Percentiles rank a stretch among this genome's conserved stretches.
phyloP scores from a whole-genome alignment of 2,113 vertebrate species.

The Alectura lathami region DNA sequence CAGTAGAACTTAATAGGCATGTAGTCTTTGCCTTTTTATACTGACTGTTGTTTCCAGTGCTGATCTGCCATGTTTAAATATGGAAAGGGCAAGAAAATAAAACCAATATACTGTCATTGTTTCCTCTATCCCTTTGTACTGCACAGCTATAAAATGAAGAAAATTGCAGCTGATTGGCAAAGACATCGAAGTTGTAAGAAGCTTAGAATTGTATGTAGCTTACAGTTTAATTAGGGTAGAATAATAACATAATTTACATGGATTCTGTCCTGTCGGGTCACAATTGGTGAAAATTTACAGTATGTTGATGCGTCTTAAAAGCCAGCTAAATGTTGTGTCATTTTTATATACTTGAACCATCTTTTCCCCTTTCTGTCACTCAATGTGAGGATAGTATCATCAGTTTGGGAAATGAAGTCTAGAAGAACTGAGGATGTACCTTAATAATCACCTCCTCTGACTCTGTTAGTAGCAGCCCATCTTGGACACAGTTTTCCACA shows the following conservation, averaged over 20 bases:
- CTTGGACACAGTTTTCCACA: background rate
- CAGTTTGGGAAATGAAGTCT: background rate
- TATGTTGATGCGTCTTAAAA: background rate
- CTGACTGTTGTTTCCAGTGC: background rate
- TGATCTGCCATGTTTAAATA: background rate
- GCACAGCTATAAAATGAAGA: background rate
- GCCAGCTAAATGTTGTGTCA: background rate
- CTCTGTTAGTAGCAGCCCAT: background rate
- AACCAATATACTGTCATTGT: background rate
- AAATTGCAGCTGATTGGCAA: constrained; percentile 29
- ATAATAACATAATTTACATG: constrained; percentile 20
- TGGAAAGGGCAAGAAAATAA: background rate
- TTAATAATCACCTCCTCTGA: background rate
- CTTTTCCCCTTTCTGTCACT: background rate
- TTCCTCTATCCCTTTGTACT: background rate
- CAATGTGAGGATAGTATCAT: background rate
- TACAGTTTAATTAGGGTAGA: constrained; percentile 1
- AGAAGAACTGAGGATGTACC: background rate
- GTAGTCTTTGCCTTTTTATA: background rate
- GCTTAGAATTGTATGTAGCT: background rate
- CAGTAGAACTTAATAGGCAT: background rate
- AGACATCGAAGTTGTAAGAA: background rate
- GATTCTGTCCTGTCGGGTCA: background rate
- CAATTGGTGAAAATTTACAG: background rate
- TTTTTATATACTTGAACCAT: background rate